A percentile compares a stretch with the other conserved stretches of the same genome.
These are phyloP conservation scores for Branchellion lobata DNA, from an alignment of 2,888 invertebrate genomes.

Conservation along the genomic window DNA sequence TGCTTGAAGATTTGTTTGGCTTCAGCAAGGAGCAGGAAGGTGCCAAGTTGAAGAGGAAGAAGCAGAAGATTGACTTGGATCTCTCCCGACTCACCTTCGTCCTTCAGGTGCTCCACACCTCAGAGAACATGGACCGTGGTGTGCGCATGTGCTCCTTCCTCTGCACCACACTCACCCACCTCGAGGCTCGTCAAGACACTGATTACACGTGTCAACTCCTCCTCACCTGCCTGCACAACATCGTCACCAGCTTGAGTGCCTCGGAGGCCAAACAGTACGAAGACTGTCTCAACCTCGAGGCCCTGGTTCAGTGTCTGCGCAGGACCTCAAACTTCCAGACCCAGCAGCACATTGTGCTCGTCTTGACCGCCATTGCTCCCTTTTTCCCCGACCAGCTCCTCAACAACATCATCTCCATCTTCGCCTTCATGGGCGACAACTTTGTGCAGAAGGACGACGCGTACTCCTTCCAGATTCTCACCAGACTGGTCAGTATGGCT, in stretches of 20 bases:
- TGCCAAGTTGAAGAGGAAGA: slow-evolving; percentile 15
- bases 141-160: slow-evolving; percentile 4
- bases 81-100: background rate
- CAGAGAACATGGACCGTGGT: background rate
- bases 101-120: background rate
- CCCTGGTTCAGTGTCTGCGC: slow-evolving; percentile 83
- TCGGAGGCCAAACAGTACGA: slow-evolving; percentile 9
- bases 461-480: slow-evolving; percentile 89
- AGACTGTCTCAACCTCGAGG: slow-evolving; percentile 67
- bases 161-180: background rate
- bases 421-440: slow-evolving; percentile 94
- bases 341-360: slow-evolving; percentile 84
- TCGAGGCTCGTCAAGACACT: background rate
- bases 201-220: slow-evolving; percentile 13
- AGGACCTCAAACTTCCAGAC: slow-evolving; percentile 90
- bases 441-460: slow-evolving; percentile 88
- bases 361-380: slow-evolving; percentile 77
- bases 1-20: background rate
- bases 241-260: background rate
- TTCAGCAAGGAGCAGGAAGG: background rate
- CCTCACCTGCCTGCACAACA: background rate
- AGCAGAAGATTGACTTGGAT: background rate
- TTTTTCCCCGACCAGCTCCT: slow-evolving; percentile 72
- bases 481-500: slow-evolving; percentile 82
- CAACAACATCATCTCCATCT: slow-evolving; percentile 91